phyloP scores from a whole-genome alignment of 2,797 vertebrate species.

The Paratrypauchen microcephalus region DNA sequence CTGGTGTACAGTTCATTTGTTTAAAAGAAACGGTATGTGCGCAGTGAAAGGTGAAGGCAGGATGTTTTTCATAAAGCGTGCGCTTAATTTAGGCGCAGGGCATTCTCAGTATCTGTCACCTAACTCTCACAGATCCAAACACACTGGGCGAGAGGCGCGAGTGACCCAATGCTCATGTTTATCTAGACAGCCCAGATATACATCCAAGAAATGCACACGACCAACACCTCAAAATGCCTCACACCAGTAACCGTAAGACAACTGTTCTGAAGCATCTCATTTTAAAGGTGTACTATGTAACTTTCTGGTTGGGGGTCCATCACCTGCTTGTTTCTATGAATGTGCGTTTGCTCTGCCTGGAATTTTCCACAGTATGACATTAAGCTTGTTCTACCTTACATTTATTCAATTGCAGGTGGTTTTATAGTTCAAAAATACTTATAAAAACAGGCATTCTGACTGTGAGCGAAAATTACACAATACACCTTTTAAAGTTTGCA shows the following conservation, averaged over 20 bases:
- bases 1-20: constrained; percentile 2
- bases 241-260: constrained; percentile 10
- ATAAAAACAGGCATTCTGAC: too few species aligned
- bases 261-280: constrained; percentile 19
- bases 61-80: constrained; percentile 86
- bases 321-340: too few species aligned
- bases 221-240: constrained; percentile 33
- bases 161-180: constrained; percentile 47
- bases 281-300: not conserved
- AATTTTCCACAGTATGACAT: too few species aligned
- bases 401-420: too few species aligned
- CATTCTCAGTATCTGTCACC: constrained; percentile 83
- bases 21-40: constrained; percentile 66
- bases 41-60: constrained; percentile 72
- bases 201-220: constrained; percentile 55
- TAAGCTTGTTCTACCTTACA: too few species aligned
- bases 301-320: too few species aligned
- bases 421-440: too few species aligned
- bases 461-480: too few species aligned
- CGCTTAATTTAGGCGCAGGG: constrained; percentile 81
- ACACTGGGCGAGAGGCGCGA: constrained; percentile 46
- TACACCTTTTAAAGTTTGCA: not conserved
- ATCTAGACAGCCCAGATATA: constrained; percentile 48
- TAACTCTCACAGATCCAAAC: constrained; percentile 65
- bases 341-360: too few species aligned